Evolutionary conservation across 2,113 vertebrate genomes (phyloP).

Genomic region (Thomomys bottae): DNA sequence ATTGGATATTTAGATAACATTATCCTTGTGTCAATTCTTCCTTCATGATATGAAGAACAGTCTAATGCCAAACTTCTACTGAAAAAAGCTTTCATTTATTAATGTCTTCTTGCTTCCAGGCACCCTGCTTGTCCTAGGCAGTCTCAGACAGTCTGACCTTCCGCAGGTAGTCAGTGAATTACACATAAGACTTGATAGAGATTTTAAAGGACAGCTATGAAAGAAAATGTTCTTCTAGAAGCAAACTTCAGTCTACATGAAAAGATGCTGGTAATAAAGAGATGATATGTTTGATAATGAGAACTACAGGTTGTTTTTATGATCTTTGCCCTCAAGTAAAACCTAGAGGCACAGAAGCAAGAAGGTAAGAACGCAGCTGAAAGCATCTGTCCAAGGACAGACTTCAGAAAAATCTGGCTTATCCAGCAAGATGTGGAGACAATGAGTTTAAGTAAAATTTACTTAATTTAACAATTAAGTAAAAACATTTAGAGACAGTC

Average conservation of each 20-base stretch:
- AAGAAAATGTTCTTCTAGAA: constrained; percentile 32
- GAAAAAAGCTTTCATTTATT: constrained; percentile 39
- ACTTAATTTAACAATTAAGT: too few relatives aligned
- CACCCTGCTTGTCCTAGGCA: background rate
- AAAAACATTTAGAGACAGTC: too few relatives aligned
- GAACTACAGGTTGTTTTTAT: background rate
- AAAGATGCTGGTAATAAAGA: background rate
- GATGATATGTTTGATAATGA: background rate
- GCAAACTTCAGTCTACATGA: constrained; percentile 10
- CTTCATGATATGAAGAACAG: constrained; percentile 37
- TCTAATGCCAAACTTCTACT: constrained; percentile 2
- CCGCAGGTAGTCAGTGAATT: background rate
- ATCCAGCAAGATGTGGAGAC: too few relatives aligned
- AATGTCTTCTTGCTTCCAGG: background rate
- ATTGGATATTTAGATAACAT: constrained; percentile 6
- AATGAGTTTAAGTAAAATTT: too few relatives aligned
- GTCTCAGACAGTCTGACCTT: constrained; percentile 30
- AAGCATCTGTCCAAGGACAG: background rate
- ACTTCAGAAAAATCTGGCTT: background rate
- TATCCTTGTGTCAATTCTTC: background rate
- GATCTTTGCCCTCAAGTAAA: background rate
- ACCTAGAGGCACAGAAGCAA: background rate
- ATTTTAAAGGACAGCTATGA: constrained; percentile 4
- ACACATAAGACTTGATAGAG: background rate
- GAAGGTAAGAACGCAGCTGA: background rate